Conservation (phyloP, 2,113 vertebrate species). For the Centropus bengalensis region DNA sequence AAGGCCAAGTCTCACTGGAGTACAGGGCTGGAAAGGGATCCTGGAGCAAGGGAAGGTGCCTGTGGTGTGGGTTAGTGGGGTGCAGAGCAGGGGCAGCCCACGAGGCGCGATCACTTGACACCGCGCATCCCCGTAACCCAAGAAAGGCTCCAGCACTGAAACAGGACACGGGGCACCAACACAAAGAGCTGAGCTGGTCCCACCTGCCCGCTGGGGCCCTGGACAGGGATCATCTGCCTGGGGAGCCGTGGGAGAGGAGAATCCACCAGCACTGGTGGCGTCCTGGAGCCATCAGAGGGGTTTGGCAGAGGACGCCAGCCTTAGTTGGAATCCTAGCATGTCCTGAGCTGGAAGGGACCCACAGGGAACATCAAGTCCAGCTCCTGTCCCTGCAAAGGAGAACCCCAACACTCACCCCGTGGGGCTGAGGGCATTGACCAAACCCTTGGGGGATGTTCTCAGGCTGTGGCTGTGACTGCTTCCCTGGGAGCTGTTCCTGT, state of each 20-base stretch:
- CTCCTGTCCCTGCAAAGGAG: no score
- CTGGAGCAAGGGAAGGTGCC: neutral
- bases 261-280: neutral
- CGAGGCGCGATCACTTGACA: neutral
- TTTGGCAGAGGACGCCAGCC: neutral
- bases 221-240: neutral
- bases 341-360: no score
- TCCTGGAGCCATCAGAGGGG: neutral
- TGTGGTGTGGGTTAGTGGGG: neutral
- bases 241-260: neutral
- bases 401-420: no score
- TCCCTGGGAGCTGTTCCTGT: no score
- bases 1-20: neutral
- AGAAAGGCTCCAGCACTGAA: neutral
- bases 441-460: no score
- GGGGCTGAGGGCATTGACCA: no score
- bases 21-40: neutral
- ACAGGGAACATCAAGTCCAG: no score
- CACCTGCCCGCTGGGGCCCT: accelerated
- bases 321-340: neutral
- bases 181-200: slow-evolving; percentile 1
- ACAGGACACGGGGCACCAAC: neutral
- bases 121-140: neutral
- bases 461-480: no score
- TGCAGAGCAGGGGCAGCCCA: neutral